Evolutionary conservation across 64 coral and sea anemone species (phyloP), one percentile per base, ranked within the genome.

Genomic region (Actinia equina): DNA sequence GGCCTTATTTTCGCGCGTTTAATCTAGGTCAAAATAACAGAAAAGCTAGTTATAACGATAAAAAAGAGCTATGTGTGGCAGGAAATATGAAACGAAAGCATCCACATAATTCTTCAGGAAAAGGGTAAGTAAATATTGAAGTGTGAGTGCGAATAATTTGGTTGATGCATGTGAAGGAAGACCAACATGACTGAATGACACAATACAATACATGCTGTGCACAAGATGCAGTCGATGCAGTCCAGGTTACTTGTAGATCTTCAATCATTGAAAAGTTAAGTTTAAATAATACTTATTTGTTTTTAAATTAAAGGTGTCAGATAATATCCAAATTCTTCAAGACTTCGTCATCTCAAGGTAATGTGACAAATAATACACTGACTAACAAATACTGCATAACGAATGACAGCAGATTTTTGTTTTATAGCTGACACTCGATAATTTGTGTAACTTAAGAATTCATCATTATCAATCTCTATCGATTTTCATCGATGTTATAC

Each of bases 311-410:
- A 30, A 81, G 78, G 49, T 81, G 78, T 91, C 89, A 91, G 41
- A 41, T 77, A 86, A 91, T 91, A 59, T 85, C 89, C 67, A 91
- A 91, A 59, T 91, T 91, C 77, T 91, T 91, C 83, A 91, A 91
- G 83, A 64, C 52, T 45, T 79, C 85, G 10, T 51, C 27, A 26
- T n/a, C 65, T 26, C 69, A 86, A 86, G 89, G 89, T 91, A 59
- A 78, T 49, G 46, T 49, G 46, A 49, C 46, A 49, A 49, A 49
- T 49, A 6, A 49, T 49, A 37, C 30, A 37, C 30, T 37, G 30
- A 37, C 30, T 37, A 37, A 37, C 30, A 37, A 37, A 37, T 37
- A 37, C 30, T 37, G 30, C 30, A 37, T 37, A 37, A 37, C 0
- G 30, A 37, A 37, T 37, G 30, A 37, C 30, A 37, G 30, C 30